Evolutionary conservation across 2,797 vertebrate genomes (phyloP), one percentile per base, ranked within the genome.

Genomic region (Galaxias olidus): DNA sequence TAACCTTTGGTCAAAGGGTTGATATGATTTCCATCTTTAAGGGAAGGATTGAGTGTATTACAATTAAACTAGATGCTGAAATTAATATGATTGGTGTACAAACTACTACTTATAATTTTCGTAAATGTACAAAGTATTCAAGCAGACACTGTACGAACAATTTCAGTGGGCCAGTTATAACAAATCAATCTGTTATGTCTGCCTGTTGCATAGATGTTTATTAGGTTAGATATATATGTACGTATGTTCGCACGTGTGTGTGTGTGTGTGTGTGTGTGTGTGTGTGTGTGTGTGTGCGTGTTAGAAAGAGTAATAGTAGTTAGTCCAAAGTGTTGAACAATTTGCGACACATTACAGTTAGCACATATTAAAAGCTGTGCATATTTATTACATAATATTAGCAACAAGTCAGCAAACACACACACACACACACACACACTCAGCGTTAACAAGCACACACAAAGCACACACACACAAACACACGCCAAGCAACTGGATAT

Each of bases 401-500:
- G n/a, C n/a, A n/a, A n/a, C n/a, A n/a, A n/a, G n/a, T 30, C 30
- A 30, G 30, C 48, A 60, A 13, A 54, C 52, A 54, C 52, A 54
- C 17, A 13, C 5, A 14, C 67, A 58, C 65, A 73, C 12, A 65
- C 14, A 69, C 20, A 72, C 30, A 51, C 14, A 61, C 11, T 19
- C 9, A n/a, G n/a, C n/a, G n/a, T n/a, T n/a, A 11, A 14, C 15
- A 17, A n/a, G 20, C 4, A 4, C 40, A 30, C 53, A 56, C 20
- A 17, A 43, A 15, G n/a, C 13, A 15, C 52, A 56, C 41, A 5
- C 61, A 20, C 52, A 15, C 63, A 70, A 58, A 46, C 60, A 72
- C 43, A 19, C 9, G 46, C 0, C 64, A 56, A 73, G 78, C 49
- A 72, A 59, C 56, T 42, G 44, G 67, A 73, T 69, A 72, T n/a